Conservation (phyloP, 2,888 invertebrate genomes). For the Heliconius charithonia region DNA sequence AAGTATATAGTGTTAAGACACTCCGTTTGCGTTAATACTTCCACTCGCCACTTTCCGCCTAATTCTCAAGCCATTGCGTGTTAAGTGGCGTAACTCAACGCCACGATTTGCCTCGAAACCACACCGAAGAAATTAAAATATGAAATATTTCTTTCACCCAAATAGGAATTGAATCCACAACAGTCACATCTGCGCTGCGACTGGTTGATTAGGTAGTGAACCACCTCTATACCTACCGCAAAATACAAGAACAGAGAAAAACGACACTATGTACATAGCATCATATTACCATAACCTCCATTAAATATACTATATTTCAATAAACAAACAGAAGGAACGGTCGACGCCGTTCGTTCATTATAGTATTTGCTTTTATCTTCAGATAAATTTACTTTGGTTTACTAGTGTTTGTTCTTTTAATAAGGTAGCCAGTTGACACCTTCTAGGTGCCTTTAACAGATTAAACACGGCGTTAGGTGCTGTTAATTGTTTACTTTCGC, state of each 20-base stretch:
- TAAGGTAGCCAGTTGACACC: slow-evolving; percentile 14
- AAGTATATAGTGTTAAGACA: too few species aligned
- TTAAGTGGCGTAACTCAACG: too few species aligned
- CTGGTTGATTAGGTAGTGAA: too few species aligned
- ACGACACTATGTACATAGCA: slow-evolving; percentile 27
- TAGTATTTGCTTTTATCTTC: slow-evolving; percentile 27
- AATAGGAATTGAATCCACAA: too few species aligned
- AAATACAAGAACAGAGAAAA: background rate
- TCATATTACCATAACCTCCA: background rate
- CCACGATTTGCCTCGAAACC: too few species aligned
- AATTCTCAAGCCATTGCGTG: too few species aligned
- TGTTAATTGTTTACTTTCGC: background rate
- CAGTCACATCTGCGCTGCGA: too few species aligned
- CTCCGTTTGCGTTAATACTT: too few species aligned
- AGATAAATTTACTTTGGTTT: slow-evolving; percentile 19
- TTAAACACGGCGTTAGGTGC: background rate
- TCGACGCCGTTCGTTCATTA: slow-evolving; percentile 23
- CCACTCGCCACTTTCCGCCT: too few species aligned
- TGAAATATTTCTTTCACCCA: too few species aligned
- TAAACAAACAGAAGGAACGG: slow-evolving; percentile 2
- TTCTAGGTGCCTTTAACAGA: background rate
- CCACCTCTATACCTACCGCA: background rate
- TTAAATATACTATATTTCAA: slow-evolving; percentile 1
- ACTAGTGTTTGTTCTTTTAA: slow-evolving; percentile 16
- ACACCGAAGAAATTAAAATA: too few species aligned